Base-by-base conservation (phyloP, 2,113 vertebrate genomes). In the Gymnobelideus leadbeateri region DNA sequence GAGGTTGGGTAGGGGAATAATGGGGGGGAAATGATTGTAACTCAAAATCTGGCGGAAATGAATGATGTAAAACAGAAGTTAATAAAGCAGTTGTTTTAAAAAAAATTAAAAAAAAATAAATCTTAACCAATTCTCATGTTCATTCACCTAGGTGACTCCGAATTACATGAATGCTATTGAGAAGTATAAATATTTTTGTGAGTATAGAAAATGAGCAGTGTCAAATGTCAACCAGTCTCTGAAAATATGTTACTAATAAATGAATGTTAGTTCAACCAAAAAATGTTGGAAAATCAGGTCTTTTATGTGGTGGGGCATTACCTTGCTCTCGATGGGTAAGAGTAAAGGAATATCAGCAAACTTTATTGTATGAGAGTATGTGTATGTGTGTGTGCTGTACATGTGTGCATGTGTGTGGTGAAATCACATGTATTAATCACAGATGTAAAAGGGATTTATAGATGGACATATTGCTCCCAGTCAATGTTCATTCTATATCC, bases 211-310 rank as follows among this genome's bases (percentile, higher is more conserved):
- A 31, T 53, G 95, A 84, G 43, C 50, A 94, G n/a, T 77, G 49
- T 91, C 91, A 84, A 23, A 92, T 68, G 96, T 49, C 46, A 95
- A 28, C 47, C 12, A 90, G 46, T 10, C 12, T 91, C 46, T 89
- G 49, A 97, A 96, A 89, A 96, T 97, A 94, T 97, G 89, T 95
- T 55, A 55, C 55, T 61, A 92, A 55, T 49, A 51, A 92, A 24
- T 97, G 68, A 97, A 92, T 96, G n/a, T 31, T 96, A 90, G 28
- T 46, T 90, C 95, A 94, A 94, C 89, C 94, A 95, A 97, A 92
- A 97, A 92, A 89, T 50, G 91, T 95, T 95, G 89, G 61, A 90
- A 37, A 77, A 93, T 92, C 91, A 93, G 95, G 43, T 3, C 47
- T 95, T 0, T 50, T 90, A 90, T 97, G 94, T 97, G 53, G 95